phyloP scores from a whole-genome alignment of 2,888 invertebrate species.

The Keiferia lycopersicella region DNA sequence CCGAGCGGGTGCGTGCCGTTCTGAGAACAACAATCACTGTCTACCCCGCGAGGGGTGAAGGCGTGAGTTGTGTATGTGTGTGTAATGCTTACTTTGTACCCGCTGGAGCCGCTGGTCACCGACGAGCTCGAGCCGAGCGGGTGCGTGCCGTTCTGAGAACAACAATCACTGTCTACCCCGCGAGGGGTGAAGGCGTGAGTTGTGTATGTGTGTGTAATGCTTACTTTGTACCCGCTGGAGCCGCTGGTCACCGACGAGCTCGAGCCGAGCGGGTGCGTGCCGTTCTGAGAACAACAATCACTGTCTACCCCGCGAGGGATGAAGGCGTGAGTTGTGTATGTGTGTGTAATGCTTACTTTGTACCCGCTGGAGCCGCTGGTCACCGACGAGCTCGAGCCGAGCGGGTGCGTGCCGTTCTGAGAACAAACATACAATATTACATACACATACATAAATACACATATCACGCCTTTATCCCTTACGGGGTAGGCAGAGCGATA shows the following conservation, averaged over 20 bases:
- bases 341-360: slow-evolving; percentile 61
- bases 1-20: slow-evolving; percentile 73
- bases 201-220: slow-evolving; percentile 34
- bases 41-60: too few relatives aligned
- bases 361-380: slow-evolving; percentile 78
- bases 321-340: too few relatives aligned
- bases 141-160: slow-evolving; percentile 70
- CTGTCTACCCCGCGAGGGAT: too few relatives aligned
- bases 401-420: slow-evolving; percentile 73
- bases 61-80: too few relatives aligned
- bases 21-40: slow-evolving; percentile 51
- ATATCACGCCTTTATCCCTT: too few relatives aligned
- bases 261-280: slow-evolving; percentile 70
- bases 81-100: slow-evolving; percentile 72
- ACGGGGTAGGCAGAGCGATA: too few relatives aligned
- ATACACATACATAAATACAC: too few relatives aligned
- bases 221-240: slow-evolving; percentile 79
- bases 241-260: slow-evolving; percentile 77
- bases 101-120: slow-evolving; percentile 74
- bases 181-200: too few relatives aligned
- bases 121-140: slow-evolving; percentile 74
- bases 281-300: slow-evolving; percentile 56
- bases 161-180: too few relatives aligned
- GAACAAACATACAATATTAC: too few relatives aligned
- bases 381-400: slow-evolving; percentile 76